These are phyloP conservation scores for Gymnodraco acuticeps DNA, from an alignment of 2,797 vertebrate genomes.

Conservation along the genomic window DNA sequence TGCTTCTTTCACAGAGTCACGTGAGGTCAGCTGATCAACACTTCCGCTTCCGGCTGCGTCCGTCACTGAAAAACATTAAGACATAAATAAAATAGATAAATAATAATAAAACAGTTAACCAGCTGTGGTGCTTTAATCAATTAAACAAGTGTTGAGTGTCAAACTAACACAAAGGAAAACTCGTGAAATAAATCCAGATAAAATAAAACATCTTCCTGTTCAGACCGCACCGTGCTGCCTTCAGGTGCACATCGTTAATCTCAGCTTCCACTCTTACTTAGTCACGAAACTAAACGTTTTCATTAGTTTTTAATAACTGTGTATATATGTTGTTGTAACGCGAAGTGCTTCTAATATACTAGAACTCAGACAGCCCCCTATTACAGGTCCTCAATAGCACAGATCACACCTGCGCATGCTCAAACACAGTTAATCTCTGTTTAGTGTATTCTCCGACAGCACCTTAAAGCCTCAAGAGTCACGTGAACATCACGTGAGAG, in stretches of 20 bases:
- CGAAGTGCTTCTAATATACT: too few relatives aligned
- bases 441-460: not conserved
- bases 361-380: too few relatives aligned
- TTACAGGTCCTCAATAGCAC: too few relatives aligned
- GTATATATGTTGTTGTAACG: too few relatives aligned
- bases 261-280: not conserved
- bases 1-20: constrained; percentile 48
- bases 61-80: not conserved
- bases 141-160: not conserved
- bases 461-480: constrained; percentile 44
- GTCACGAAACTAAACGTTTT: not conserved
- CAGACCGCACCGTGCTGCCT: not conserved
- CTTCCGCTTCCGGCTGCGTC: constrained; percentile 67
- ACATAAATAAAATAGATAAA: too few relatives aligned
- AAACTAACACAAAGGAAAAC: too few relatives aligned
- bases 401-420: too few relatives aligned
- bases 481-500: constrained; percentile 42
- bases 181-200: too few relatives aligned
- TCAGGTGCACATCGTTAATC: not conserved
- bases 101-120: not conserved
- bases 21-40: constrained; percentile 78
- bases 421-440: too few relatives aligned
- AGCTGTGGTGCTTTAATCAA: not conserved
- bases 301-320: too few relatives aligned
- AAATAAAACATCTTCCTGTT: not conserved